Conservation (phyloP, 2,113 vertebrate species). For the Elgaria multicarinata region DNA sequence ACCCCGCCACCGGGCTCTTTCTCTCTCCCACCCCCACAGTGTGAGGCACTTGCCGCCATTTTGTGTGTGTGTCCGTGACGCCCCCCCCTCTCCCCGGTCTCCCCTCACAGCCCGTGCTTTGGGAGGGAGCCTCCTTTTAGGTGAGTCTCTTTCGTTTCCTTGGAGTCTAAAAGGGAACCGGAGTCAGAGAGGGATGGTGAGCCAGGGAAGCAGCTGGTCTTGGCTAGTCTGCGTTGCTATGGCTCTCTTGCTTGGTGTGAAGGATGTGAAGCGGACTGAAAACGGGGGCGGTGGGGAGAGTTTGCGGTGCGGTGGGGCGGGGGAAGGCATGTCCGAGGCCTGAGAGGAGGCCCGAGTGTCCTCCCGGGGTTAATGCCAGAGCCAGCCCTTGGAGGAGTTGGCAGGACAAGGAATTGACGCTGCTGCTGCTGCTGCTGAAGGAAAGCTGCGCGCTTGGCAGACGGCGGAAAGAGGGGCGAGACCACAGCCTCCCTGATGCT, state of each 20-base stretch:
- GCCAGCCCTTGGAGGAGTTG: background rate
- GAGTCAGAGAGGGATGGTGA: background rate
- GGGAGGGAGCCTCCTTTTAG: background rate
- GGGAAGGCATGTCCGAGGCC: background rate
- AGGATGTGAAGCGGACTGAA: background rate
- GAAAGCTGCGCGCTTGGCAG: background rate
- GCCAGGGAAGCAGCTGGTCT: background rate
- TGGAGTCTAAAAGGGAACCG: background rate
- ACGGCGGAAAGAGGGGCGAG: background rate
- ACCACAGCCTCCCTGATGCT: background rate
- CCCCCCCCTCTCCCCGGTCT: background rate
- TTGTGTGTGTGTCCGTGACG: background rate
- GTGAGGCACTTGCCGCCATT: slow-evolving; percentile 14
- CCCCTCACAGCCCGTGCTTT: background rate
- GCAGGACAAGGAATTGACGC: background rate
- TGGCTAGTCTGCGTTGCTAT: too few species aligned
- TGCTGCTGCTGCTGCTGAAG: background rate
- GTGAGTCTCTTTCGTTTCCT: background rate
- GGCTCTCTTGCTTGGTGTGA: too few species aligned
- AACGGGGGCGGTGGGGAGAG: background rate
- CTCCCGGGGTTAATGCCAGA: background rate
- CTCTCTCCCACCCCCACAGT: background rate
- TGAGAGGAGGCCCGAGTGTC: background rate
- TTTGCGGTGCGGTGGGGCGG: background rate
- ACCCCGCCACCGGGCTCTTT: too few species aligned